These are phyloP conservation scores for Dascillus cervinus DNA, from an alignment of 2,888 invertebrate genomes.

Conservation along the genomic window DNA sequence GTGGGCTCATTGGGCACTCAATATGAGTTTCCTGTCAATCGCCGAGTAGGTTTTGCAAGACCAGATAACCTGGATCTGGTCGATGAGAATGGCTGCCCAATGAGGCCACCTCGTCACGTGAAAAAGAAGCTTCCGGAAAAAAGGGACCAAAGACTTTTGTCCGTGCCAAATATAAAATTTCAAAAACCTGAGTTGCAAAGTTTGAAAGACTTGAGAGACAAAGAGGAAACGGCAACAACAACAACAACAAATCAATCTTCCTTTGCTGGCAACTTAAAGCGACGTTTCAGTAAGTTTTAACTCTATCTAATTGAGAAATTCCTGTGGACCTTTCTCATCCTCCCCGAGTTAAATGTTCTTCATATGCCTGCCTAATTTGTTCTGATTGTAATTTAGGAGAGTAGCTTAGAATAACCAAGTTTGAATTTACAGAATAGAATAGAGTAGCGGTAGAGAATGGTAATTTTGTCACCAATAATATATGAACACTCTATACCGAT, in stretches of 20 bases:
- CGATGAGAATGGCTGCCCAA: constrained; percentile 47
- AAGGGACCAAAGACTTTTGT: constrained; percentile 62
- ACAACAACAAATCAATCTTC: constrained; percentile 39
- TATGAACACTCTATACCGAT: constrained; percentile 20
- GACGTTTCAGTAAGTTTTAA: constrained; percentile 82
- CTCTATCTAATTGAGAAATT: too few relatives aligned
- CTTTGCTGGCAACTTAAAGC: constrained; percentile 68
- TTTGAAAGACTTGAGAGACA: constrained; percentile 50
- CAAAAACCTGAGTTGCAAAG: constrained; percentile 45
- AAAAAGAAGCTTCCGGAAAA: constrained; percentile 46
- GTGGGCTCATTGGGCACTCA: constrained; percentile 32
- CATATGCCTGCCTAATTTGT: constrained; percentile 2
- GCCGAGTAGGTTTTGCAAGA: constrained; percentile 35
- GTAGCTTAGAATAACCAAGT: constrained; percentile 6
- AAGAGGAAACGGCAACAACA: constrained; percentile 34
- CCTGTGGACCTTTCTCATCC: constrained; percentile 13
- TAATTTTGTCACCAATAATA: constrained; percentile 16
- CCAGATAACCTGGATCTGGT: constrained; percentile 59
- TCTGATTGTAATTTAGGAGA: constrained; percentile 2
- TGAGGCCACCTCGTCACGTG: constrained; percentile 47
- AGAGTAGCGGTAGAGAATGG: constrained; percentile 18
- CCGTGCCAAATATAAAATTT: constrained; percentile 69
- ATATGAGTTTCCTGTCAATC: constrained; percentile 19
- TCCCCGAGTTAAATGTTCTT: constrained; percentile 7
- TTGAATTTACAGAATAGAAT: constrained; percentile 4